Evolutionary conservation across 2,797 vertebrate genomes (phyloP).

Genomic region (Thripadectes ignobilis): DNA sequence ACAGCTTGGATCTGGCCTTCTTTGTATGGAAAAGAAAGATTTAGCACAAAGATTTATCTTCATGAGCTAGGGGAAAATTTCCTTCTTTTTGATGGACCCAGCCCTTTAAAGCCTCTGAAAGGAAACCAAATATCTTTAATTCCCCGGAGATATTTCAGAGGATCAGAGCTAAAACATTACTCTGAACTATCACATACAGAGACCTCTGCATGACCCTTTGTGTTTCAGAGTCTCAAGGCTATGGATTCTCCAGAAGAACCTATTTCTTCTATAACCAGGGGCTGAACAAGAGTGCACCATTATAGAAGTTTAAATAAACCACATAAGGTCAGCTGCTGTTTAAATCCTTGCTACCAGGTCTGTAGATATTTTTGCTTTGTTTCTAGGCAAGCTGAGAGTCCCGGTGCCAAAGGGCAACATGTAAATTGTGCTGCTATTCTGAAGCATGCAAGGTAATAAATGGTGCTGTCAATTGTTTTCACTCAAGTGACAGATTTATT

Average conservation of each 20-base stretch:
- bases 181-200: constrained; percentile 31
- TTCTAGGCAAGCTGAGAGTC: constrained; percentile 39
- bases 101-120: constrained; percentile 40
- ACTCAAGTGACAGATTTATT: constrained; percentile 70
- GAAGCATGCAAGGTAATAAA: constrained; percentile 71
- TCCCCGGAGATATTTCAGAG: constrained; percentile 8
- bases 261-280: background rate
- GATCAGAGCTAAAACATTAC: constrained; percentile 31
- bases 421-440: constrained; percentile 73
- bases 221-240: constrained; percentile 14
- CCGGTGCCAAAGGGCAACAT: constrained; percentile 65
- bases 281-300: background rate
- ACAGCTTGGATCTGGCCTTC: background rate
- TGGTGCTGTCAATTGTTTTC: constrained; percentile 75
- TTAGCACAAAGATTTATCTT: background rate
- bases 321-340: constrained; percentile 36
- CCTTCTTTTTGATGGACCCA: background rate
- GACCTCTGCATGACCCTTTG: constrained; percentile 30
- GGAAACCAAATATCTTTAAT: constrained; percentile 43
- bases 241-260: constrained; percentile 14
- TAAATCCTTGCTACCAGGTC: constrained; percentile 9
- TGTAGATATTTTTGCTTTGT: constrained; percentile 38
- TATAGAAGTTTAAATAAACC: constrained; percentile 35
- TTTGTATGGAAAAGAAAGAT: background rate
- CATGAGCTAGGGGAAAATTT: background rate